phyloP scores from a whole-genome alignment of 2,888 invertebrate species.

The Axea sp. region DNA sequence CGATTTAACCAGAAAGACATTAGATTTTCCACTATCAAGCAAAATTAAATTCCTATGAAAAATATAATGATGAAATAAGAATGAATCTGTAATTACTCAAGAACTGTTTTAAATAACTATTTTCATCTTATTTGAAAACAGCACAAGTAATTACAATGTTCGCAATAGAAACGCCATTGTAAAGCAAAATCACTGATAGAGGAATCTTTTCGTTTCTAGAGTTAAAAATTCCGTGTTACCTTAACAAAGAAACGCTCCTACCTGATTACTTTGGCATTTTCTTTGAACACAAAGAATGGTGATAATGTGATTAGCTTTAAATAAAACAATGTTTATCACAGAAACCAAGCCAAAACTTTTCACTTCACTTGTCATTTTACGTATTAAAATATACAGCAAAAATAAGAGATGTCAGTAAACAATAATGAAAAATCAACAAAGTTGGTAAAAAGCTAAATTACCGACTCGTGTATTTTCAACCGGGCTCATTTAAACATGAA shows the following conservation, averaged over 20 bases:
- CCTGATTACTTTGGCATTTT: conserved; percentile 27
- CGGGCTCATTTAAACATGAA: conserved; percentile 27
- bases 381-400: conserved; percentile 3
- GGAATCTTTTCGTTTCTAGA: neutral
- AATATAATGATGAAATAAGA: no score
- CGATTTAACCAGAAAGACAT: no score
- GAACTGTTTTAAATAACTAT: neutral
- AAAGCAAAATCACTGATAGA: neutral
- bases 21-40: no score
- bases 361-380: neutral
- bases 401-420: conserved; percentile 11
- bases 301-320: conserved; percentile 11
- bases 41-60: no score
- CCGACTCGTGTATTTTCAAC: conserved; percentile 1
- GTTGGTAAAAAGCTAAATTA: conserved; percentile 5
- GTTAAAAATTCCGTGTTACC: conserved; percentile 6
- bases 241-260: conserved; percentile 6
- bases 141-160: neutral
- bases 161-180: neutral
- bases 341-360: neutral
- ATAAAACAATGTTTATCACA: conserved; percentile 12
- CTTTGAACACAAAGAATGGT: conserved; percentile 27
- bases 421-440: conserved; percentile 34
- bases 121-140: no score
- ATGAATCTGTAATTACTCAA: no score